A percentile compares a stretch with the other conserved stretches of the same genome.
These are phyloP conservation scores for Anodontia alba DNA, from an alignment of 2,888 invertebrate species.

Conservation along the genomic window DNA sequence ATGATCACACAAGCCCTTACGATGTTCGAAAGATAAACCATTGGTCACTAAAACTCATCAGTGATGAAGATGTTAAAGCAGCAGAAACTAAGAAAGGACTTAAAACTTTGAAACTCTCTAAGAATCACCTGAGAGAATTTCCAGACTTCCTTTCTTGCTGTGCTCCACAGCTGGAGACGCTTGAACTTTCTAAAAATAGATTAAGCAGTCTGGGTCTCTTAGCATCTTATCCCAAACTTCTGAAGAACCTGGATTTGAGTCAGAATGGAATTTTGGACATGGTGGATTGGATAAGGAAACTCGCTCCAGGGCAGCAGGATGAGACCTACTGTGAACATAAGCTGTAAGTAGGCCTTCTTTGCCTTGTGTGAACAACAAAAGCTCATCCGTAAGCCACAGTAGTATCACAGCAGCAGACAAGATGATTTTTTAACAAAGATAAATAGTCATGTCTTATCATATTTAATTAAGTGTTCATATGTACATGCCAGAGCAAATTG, in stretches of 20 bases:
- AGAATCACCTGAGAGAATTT: constrained; percentile 95
- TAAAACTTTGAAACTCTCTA: constrained; percentile 91
- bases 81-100: constrained; percentile 68
- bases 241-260: constrained; percentile 96
- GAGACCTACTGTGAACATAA: constrained; percentile 12
- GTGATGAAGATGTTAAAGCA: constrained; percentile 44
- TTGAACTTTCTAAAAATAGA: constrained; percentile 96
- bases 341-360: constrained; percentile 1
- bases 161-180: constrained; percentile 92
- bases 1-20: constrained; percentile 22
- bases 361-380: no score
- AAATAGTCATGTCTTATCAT: no score
- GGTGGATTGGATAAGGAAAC: constrained; percentile 42
- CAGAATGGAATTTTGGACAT: constrained; percentile 59
- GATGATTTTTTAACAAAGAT: no score
- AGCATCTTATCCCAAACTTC: constrained; percentile 93
- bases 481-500: no score
- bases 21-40: constrained; percentile 37
- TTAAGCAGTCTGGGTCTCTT: constrained; percentile 91
- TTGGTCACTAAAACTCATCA: constrained; percentile 45
- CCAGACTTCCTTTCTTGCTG: constrained; percentile 96
- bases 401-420: no score
- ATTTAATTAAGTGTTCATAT: no score
- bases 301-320: neutral
- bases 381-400: no score